phyloP scores from a whole-genome alignment of 2,797 vertebrate genomes.

The Fundulus diaphanus region DNA sequence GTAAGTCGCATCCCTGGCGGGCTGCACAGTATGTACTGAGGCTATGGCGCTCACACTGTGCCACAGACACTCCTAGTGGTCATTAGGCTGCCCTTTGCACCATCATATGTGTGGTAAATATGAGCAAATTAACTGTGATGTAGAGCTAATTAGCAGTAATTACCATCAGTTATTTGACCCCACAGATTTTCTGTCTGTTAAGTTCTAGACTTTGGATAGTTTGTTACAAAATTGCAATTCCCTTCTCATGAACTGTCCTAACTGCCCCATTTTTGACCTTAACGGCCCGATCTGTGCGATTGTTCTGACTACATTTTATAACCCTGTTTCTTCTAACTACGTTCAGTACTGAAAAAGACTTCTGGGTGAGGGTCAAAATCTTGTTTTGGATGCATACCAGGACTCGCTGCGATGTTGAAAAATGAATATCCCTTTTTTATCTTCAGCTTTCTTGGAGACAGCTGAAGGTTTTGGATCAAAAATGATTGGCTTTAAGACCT shows the following conservation, averaged over 20 bases:
- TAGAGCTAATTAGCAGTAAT: no score
- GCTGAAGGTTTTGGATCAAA: not conserved
- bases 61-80: no score
- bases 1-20: conserved; percentile 67
- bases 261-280: no score
- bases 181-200: not conserved
- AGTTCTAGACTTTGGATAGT: not conserved
- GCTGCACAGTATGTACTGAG: not conserved
- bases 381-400: no score
- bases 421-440: not conserved
- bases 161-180: not conserved
- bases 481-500: not conserved
- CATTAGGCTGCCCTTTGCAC: no score
- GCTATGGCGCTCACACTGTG: no score
- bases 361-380: no score
- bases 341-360: not conserved
- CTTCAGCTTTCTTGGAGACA: not conserved
- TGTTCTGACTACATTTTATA: no score
- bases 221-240: not conserved
- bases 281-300: no score
- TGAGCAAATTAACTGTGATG: no score
- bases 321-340: not conserved
- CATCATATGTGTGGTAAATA: no score
- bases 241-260: no score
- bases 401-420: not conserved